Evolutionary conservation across 2,797 vertebrate species (phyloP), one percentile per base, ranked within the genome.

Genomic region (Acipenser ruthenus): DNA sequence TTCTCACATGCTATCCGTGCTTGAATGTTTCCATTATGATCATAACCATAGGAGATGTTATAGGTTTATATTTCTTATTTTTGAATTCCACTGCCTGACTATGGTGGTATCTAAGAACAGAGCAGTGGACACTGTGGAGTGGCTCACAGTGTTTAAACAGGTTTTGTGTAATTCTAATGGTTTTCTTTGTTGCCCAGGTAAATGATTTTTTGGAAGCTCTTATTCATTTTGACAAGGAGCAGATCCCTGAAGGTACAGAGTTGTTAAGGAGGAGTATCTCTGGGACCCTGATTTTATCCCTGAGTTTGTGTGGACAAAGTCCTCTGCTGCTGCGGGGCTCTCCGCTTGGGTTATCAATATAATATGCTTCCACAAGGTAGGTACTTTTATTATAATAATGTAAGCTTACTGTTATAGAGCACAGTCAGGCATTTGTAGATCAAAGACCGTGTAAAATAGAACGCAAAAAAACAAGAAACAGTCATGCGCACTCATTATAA

Each of bases 201-300:
- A 84, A 88, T 61, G 78, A 84, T 68, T 92, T 91, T 82, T 78
- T 89, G 68, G 82, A 92, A 80, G 83, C 84, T 8, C 72, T 86
- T 77, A 75, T 89, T 78, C 88, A 87, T 86, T 93, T 93, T 78
- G 84, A 90, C 79, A 89, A 91, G 76, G 77, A 93, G 77, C 84
- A 86, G 48, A 80, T 88, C 75, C 81, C 83, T 0, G 87, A 87
- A 64, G 78, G 80, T 67, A 87, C 83, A 0, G 73, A 69, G 84
- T 80, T 50, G 74, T 90, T 71, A 86, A 84, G 77, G 87, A 89
- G 8, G 83, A 90, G 55, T 83, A 90, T 73, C 79, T 92, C 70
- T 75, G 67, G 7, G 89, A 93, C 78, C 82, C 81, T 0, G 87
- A 93, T 64, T 92, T 93, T 76, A 92, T 89, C 73, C 87, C 85